Percentiles rank a stretch among this genome's conserved stretches.
Conservation (phyloP, 2,888 invertebrate species). For the Eupeodes latifasciatus region DNA sequence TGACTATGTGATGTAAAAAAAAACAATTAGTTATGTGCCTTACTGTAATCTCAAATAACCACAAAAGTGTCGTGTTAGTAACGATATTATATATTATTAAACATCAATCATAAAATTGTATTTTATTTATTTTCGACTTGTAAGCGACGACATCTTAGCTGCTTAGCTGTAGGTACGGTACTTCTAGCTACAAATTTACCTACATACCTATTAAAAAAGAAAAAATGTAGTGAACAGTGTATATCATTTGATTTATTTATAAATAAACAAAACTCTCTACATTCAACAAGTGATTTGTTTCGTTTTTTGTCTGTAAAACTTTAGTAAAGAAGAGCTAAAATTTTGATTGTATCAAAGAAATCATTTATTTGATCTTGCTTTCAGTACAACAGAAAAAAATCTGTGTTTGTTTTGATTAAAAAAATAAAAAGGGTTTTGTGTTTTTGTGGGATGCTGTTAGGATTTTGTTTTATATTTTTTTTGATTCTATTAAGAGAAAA, state of each 20-base stretch:
- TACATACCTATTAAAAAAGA: not conserved
- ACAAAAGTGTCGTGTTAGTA: not conserved
- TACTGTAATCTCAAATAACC: not conserved
- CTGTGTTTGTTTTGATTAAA: slow-evolving; percentile 17
- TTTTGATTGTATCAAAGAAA: slow-evolving; percentile 28
- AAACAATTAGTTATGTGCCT: slow-evolving; percentile 12
- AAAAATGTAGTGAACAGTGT: not conserved
- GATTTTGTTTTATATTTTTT: not conserved
- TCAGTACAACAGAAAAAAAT: not conserved
- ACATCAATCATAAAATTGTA: not conserved
- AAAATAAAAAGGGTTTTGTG: not conserved
- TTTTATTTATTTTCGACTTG: not conserved
- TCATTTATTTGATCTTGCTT: not conserved
- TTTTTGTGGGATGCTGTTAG: not conserved
- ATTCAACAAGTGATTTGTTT: slow-evolving; percentile 14
- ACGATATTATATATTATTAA: slow-evolving; percentile 12
- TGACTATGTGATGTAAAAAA: slow-evolving; percentile 33
- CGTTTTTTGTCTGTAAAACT: slow-evolving; percentile 3
- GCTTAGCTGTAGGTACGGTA: not conserved
- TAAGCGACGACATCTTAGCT: not conserved
- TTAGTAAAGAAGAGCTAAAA: slow-evolving; percentile 33
- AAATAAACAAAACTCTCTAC: slow-evolving; percentile 15
- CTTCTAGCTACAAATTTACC: not conserved
- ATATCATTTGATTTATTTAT: slow-evolving; percentile 4
- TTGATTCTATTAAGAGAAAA: slow-evolving; percentile 9